These are phyloP conservation scores for Cercopithecus mona DNA, from an alignment of 2,113 vertebrate genomes.

Conservation along the genomic window DNA sequence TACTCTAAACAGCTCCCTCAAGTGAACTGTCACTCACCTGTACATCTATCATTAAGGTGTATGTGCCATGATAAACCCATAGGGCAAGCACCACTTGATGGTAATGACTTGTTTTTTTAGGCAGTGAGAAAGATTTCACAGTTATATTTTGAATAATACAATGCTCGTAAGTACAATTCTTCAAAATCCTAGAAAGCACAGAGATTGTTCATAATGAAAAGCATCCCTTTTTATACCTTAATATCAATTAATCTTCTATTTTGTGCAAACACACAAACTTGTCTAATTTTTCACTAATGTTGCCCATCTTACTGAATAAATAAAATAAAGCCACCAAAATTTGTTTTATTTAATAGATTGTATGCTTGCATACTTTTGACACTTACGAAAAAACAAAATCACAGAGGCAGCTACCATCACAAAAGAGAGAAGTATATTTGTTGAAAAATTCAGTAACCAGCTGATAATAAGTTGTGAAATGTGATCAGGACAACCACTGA, in stretches of 20 bases:
- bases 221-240: background rate
- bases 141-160: background rate
- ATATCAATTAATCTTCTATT: background rate
- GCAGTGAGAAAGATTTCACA: background rate
- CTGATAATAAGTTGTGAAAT: background rate
- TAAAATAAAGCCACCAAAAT: background rate
- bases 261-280: background rate
- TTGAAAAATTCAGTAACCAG: background rate
- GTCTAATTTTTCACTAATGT: background rate
- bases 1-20: background rate
- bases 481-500: background rate
- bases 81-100: background rate
- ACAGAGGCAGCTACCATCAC: background rate
- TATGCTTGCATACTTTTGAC: background rate
- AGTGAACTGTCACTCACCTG: background rate
- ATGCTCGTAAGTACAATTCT: background rate
- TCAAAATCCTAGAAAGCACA: background rate
- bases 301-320: constrained; percentile 9
- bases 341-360: background rate
- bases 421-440: background rate
- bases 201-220: background rate
- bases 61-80: background rate
- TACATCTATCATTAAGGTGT: background rate
- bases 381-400: background rate
- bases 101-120: background rate